These are phyloP conservation scores for Troides oblongomaculatus DNA, from an alignment of 2,888 invertebrate species.

Conservation along the genomic window DNA sequence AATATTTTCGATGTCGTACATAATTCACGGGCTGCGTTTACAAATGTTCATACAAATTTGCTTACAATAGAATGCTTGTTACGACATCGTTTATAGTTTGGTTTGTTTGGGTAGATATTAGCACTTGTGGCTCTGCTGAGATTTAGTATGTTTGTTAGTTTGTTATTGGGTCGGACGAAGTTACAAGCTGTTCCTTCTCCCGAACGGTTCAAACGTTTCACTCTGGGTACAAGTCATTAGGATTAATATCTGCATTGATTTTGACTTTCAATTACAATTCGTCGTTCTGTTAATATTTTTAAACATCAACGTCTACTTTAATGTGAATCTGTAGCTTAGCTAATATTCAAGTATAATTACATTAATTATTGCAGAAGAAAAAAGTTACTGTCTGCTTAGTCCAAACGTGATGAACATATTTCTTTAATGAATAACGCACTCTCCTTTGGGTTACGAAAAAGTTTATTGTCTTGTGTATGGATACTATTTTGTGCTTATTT, in stretches of 20 bases:
- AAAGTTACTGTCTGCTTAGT: neutral
- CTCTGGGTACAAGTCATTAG: slow-evolving; percentile 25
- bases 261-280: neutral
- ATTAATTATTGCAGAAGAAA: neutral
- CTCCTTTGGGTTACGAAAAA: too few species aligned
- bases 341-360: neutral
- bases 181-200: slow-evolving; percentile 38
- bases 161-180: slow-evolving; percentile 43
- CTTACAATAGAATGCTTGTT: too few species aligned
- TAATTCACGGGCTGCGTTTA: too few species aligned
- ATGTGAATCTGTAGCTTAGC: too few species aligned
- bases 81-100: slow-evolving; percentile 43
- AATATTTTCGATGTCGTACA: too few species aligned
- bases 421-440: neutral
- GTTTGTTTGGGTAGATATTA: slow-evolving; percentile 36
- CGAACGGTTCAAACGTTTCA: slow-evolving; percentile 39
- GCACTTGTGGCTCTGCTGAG: slow-evolving; percentile 44
- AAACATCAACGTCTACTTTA: neutral
- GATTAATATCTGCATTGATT: slow-evolving; percentile 9
- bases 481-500: slow-evolving; percentile 18
- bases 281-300: neutral
- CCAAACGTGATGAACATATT: neutral
- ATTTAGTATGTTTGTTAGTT: slow-evolving; percentile 43
- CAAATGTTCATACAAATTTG: too few species aligned
- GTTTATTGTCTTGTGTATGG: neutral